phyloP scores from a whole-genome alignment of 2,888 invertebrate genomes.

The Zeuzera pyrina region DNA sequence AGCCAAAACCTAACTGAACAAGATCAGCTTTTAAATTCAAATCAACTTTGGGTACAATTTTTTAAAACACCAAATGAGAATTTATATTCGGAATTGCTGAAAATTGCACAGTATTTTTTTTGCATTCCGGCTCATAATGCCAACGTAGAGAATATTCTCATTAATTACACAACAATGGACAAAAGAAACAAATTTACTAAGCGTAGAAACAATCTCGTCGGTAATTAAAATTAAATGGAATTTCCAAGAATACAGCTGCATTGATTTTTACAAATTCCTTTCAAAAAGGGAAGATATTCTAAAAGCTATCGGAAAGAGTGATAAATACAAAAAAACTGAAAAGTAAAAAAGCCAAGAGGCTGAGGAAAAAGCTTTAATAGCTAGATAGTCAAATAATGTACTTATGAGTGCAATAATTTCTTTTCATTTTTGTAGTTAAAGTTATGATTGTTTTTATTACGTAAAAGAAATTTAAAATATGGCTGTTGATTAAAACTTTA shows the following conservation, averaged over 20 bases:
- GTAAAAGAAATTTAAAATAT: too few relatives aligned
- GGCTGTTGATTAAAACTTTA: too few relatives aligned
- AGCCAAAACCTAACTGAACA: slow-evolving; percentile 11
- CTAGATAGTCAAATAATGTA: too few relatives aligned
- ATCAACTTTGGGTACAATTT: slow-evolving; percentile 16
- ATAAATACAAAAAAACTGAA: not conserved
- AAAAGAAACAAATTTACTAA: slow-evolving; percentile 15
- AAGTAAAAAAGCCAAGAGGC: too few relatives aligned
- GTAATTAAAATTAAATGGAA: slow-evolving; percentile 13
- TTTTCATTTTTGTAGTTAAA: too few relatives aligned
- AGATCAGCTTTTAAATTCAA: slow-evolving; percentile 16
- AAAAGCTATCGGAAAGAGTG: not conserved
- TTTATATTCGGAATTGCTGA: slow-evolving; percentile 14
- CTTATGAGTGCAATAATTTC: too few relatives aligned
- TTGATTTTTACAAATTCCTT: not conserved
- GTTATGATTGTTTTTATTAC: too few relatives aligned
- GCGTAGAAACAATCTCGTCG: slow-evolving; percentile 13
- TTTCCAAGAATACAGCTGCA: slow-evolving; percentile 6
- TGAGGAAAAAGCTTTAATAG: too few relatives aligned
- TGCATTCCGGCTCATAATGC: slow-evolving; percentile 16
- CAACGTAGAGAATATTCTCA: slow-evolving; percentile 15
- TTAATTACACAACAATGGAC: slow-evolving; percentile 17
- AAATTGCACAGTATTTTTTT: slow-evolving; percentile 18
- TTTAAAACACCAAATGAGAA: slow-evolving; percentile 9
- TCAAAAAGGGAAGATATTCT: not conserved